Base-by-base conservation (phyloP, 1,140 invertebrate genomes). In the Magallana gigas region DNA sequence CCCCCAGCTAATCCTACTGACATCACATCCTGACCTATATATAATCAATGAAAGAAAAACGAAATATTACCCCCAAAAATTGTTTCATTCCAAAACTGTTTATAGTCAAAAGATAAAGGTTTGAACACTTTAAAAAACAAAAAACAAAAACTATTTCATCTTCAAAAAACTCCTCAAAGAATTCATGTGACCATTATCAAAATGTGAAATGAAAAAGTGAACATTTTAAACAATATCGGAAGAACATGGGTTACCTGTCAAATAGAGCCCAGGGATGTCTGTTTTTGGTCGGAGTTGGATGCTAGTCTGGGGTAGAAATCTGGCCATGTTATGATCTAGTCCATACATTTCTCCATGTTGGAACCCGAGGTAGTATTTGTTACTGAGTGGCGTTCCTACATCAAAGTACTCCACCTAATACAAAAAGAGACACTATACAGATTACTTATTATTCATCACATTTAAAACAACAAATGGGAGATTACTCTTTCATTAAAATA, bases 261-360 rank as follows among this genome's bases (percentile, higher is more conserved):
- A 58, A 36, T 89, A 91, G 8, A 94, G 90, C 57, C 95, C 95
- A 68, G 94, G 93, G 56, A 95, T 94, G 62, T 93, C 95, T 12
- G 94, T 95, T 68, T 94, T 91, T 14, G 95, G 90, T 58, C 95
- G 87, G 0, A 95, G 91, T 9, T 92, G 86, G 18, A 92, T 89
- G n/a, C 91, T 89, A 7, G 90, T 89, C 29, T 94, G 92, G 5
- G 93, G 91, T 12, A 81, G 84, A 87, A 94, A 95, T 12, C 95
- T 91, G 12, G 87, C 58, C 6, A 83, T 86, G 48, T 88, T 91
- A 86, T 95, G 94, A 83, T 95, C 92, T 76, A 95, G 88, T 7
- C 95, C 95, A 83, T 95, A 95, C 89, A 95, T 94, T 85, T 95
- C 94, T 64, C 95, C 95, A 57, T 91, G 88, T 8, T 93, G 90